phyloP scores from a whole-genome alignment of 2,113 vertebrate species.

The Brienomyrus brachyistius region DNA sequence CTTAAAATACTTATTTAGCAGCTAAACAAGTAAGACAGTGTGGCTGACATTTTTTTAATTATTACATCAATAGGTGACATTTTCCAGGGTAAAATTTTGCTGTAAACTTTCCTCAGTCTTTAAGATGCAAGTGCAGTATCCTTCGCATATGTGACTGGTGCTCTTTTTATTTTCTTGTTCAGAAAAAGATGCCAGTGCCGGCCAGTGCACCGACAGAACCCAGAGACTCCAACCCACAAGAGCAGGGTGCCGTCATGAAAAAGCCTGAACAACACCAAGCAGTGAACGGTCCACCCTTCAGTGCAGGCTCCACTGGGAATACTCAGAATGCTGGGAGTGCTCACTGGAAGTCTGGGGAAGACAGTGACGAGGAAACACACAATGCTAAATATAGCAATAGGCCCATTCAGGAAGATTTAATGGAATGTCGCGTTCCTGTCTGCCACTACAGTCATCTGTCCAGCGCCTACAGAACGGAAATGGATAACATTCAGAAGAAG shows the following conservation, averaged over 20 bases:
- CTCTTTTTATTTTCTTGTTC: slow-evolving; percentile 1
- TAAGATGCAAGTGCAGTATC: background rate
- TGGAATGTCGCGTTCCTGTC: background rate
- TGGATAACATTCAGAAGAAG: background rate
- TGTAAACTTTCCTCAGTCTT: background rate
- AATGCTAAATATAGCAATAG: too few relatives aligned
- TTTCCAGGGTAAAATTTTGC: background rate
- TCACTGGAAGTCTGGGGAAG: background rate
- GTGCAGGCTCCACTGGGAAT: background rate
- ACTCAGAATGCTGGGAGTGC: background rate
- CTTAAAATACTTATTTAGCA: background rate
- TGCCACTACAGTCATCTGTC: background rate
- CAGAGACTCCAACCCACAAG: background rate
- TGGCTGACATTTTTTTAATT: background rate
- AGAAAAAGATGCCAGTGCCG: background rate
- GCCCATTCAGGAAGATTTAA: background rate
- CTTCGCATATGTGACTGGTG: background rate
- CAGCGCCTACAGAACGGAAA: background rate
- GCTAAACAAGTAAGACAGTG: background rate
- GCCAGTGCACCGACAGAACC: too few relatives aligned
- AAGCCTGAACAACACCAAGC: background rate
- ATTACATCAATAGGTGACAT: background rate
- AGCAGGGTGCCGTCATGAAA: background rate
- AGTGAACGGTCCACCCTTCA: background rate
- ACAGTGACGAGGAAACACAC: background rate